phyloP scores from a whole-genome alignment of 1,140 invertebrate species.

The Marisa cornuarietis region DNA sequence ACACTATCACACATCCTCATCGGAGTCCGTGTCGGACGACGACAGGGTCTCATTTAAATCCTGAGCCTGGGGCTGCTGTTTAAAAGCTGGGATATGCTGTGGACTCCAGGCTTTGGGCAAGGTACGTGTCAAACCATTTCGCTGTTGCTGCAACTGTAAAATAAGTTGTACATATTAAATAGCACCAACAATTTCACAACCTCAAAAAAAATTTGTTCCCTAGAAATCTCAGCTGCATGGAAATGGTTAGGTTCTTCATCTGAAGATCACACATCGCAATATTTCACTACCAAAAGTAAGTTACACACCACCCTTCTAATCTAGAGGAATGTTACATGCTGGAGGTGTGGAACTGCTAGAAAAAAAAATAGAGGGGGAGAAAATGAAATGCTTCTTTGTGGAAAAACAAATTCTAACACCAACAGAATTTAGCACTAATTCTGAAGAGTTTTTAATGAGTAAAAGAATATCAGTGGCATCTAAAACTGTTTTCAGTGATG shows the following conservation, averaged over 20 bases:
- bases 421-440: background rate
- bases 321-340: too few species aligned
- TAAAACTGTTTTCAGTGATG: background rate
- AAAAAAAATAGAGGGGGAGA: too few species aligned
- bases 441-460: background rate
- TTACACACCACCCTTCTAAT: too few species aligned
- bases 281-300: too few species aligned
- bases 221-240: too few species aligned
- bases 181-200: background rate
- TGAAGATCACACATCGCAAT: too few species aligned
- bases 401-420: background rate
- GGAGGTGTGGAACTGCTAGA: too few species aligned
- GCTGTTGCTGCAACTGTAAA: slow-evolving; percentile 22
- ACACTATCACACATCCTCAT: slow-evolving; percentile 31
- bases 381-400: too few species aligned
- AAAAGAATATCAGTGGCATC: background rate
- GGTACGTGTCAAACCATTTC: slow-evolving; percentile 30
- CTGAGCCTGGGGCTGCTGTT: slow-evolving; percentile 34
- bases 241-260: too few species aligned
- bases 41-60: slow-evolving; percentile 53
- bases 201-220: too few species aligned
- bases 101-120: slow-evolving; percentile 49
- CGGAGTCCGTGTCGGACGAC: slow-evolving; percentile 44
- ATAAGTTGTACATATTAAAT: background rate
- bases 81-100: slow-evolving; percentile 49